Percentiles rank a stretch among this genome's conserved stretches.
phyloP scores from a whole-genome alignment of 2,888 invertebrate species.

The Sarcophaga carnaria region DNA sequence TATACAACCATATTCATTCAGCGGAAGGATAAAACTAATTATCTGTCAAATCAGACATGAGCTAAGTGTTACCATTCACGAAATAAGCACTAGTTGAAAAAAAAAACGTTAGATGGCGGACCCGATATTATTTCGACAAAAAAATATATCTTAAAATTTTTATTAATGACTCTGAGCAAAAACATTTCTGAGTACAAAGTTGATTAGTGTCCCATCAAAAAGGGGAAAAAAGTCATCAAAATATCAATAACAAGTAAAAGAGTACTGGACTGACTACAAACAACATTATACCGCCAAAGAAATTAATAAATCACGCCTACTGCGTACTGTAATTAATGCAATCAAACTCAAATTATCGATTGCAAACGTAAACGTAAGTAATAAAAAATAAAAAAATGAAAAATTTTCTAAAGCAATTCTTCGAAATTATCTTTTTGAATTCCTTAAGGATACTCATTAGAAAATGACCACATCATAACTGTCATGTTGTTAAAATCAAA shows the following conservation, averaged over 20 bases:
- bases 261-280: conserved; percentile 38
- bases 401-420: conserved; percentile 22
- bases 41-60: no score
- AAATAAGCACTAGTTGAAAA: no score
- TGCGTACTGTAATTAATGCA: conserved; percentile 29
- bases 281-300: conserved; percentile 42
- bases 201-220: background rate
- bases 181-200: no score
- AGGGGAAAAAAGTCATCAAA: conserved; percentile 49
- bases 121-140: no score
- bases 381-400: conserved; percentile 17
- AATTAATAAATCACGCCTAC: conserved; percentile 65
- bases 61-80: no score
- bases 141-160: no score
- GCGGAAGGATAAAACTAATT: no score
- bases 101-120: no score
- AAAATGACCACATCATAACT: conserved; percentile 67
- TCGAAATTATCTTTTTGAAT: conserved; percentile 54
- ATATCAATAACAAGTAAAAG: background rate
- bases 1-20: no score
- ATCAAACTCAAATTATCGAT: conserved; percentile 59
- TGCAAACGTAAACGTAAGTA: background rate
- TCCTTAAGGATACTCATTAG: conserved; percentile 55
- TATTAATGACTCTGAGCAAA: no score
- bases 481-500: conserved; percentile 59